Conservation (phyloP, 2,797 vertebrate genomes). For the Huso huso region DNA sequence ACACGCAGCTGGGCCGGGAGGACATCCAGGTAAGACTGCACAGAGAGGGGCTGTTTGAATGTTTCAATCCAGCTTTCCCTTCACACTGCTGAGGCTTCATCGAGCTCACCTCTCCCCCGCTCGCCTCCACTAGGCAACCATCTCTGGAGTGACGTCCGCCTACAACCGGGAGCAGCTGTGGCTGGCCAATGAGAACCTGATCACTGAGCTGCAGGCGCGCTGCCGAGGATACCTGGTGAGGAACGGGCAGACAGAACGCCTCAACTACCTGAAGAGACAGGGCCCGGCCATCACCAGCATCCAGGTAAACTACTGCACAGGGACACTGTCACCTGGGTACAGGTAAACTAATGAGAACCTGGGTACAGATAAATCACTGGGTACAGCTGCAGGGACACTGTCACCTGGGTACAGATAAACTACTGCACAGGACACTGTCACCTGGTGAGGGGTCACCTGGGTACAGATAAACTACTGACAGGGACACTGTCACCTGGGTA, state of each 20-base stretch:
- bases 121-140: background rate
- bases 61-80: background rate
- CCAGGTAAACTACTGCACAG: constrained; percentile 61
- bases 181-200: constrained; percentile 87
- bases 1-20: constrained; percentile 80
- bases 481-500: no score
- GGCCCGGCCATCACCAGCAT: constrained; percentile 82
- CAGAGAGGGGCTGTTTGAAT: background rate
- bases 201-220: constrained; percentile 82
- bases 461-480: no score
- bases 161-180: constrained; percentile 95
- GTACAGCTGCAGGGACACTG: no score
- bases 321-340: no score
- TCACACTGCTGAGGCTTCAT: background rate
- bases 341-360: no score
- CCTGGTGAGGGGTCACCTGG: no score
- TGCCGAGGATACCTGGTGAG: constrained; percentile 87
- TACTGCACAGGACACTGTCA: no score
- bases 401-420: no score
- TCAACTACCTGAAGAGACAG: constrained; percentile 79
- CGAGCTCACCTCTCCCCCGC: background rate
- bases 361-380: no score
- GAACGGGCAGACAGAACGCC: constrained; percentile 65
- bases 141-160: constrained; percentile 86
- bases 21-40: constrained; percentile 78